A percentile compares a stretch with the other conserved stretches of the same genome.
These are phyloP conservation scores for Trypoxylus dichotomus DNA, from an alignment of 1,140 invertebrate species.

Conservation along the genomic window DNA sequence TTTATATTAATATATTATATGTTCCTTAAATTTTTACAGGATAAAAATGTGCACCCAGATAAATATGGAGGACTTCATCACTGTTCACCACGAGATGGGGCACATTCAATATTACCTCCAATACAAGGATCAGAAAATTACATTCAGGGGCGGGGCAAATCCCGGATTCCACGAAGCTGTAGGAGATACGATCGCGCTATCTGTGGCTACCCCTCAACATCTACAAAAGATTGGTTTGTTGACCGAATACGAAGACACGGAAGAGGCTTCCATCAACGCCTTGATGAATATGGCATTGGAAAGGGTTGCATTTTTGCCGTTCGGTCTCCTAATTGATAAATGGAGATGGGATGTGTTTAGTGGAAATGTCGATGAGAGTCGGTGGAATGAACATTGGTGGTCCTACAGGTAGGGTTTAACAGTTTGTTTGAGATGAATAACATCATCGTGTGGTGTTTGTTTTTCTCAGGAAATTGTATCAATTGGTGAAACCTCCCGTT, in stretches of 20 bases:
- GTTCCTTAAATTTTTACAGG: slow-evolving; percentile 53
- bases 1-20: too few relatives aligned
- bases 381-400: slow-evolving; percentile 66
- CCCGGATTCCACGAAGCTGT: slow-evolving; percentile 75
- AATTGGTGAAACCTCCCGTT: slow-evolving; percentile 58
- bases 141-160: slow-evolving; percentile 72
- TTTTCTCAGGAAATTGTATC: slow-evolving; percentile 33
- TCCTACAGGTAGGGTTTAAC: slow-evolving; percentile 55
- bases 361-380: slow-evolving; percentile 54
- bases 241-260: slow-evolving; percentile 52
- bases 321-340: slow-evolving; percentile 58
- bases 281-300: slow-evolving; percentile 64
- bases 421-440: not conserved
- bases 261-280: slow-evolving; percentile 63
- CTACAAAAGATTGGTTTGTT: slow-evolving; percentile 59
- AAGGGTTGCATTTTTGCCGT: slow-evolving; percentile 65
- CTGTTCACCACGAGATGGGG: slow-evolving; percentile 78
- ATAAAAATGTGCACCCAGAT: slow-evolving; percentile 80
- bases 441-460: too few relatives aligned
- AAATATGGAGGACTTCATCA: slow-evolving; percentile 68
- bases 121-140: slow-evolving; percentile 68
- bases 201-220: slow-evolving; percentile 62
- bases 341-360: slow-evolving; percentile 63
- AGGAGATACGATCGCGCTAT: slow-evolving; percentile 70
- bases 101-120: slow-evolving; percentile 76